These are phyloP conservation scores for Drosophila nr. medialis DNA, from an alignment of 2,888 invertebrate genomes.

Conservation along the genomic window DNA sequence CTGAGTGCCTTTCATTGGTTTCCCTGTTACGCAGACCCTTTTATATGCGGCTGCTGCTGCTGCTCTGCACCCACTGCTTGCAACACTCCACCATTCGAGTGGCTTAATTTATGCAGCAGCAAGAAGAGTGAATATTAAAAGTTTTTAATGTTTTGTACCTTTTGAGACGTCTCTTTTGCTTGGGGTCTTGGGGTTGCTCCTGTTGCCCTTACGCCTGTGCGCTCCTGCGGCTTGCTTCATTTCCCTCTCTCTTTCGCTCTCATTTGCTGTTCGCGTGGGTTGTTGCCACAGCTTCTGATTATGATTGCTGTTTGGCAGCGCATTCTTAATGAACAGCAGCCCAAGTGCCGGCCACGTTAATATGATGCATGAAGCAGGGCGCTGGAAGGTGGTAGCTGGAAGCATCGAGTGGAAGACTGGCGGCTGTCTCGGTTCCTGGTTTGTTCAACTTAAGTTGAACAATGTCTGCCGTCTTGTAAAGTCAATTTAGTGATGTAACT, in stretches of 20 bases:
- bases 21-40: slow-evolving; percentile 51
- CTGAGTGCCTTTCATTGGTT: slow-evolving; percentile 72
- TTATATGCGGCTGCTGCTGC: slow-evolving; percentile 53
- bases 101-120: slow-evolving; percentile 73
- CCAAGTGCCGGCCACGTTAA: slow-evolving; percentile 33
- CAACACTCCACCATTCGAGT: slow-evolving; percentile 37
- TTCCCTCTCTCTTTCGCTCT: neutral
- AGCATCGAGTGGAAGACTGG: slow-evolving; percentile 1
- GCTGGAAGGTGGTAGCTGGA: neutral
- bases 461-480: slow-evolving; percentile 17
- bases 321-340: slow-evolving; percentile 54
- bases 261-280: slow-evolving; percentile 40
- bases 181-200: slow-evolving; percentile 30
- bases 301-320: slow-evolving; percentile 61
- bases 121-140: slow-evolving; percentile 76
- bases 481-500: neutral
- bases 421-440: neutral
- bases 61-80: slow-evolving; percentile 24
- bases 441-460: slow-evolving; percentile 4
- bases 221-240: slow-evolving; percentile 22
- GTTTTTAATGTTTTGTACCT: slow-evolving; percentile 69
- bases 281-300: slow-evolving; percentile 42
- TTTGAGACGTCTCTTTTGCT: slow-evolving; percentile 47
- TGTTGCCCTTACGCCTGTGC: slow-evolving; percentile 8
- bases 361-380: slow-evolving; percentile 3